These are phyloP conservation scores for Pherbina coryleti DNA, from an alignment of 2,888 invertebrate species.

Conservation along the genomic window DNA sequence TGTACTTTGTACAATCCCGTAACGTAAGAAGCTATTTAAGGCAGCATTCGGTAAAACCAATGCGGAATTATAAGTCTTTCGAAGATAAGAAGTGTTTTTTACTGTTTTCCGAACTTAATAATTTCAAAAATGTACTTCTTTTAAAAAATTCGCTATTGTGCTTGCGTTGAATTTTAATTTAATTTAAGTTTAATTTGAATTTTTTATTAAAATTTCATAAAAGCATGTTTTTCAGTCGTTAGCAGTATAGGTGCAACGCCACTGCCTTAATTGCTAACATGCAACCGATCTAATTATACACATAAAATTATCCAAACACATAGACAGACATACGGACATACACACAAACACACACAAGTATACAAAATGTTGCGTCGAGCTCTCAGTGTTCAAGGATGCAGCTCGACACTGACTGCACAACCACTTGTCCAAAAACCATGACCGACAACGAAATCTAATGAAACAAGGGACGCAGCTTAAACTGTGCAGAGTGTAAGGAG, in stretches of 20 bases:
- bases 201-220: too few relatives aligned
- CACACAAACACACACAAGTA: background rate
- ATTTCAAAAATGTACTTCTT: too few relatives aligned
- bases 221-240: background rate
- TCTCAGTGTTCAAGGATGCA: background rate
- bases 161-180: too few relatives aligned
- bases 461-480: conserved; percentile 10
- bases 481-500: background rate
- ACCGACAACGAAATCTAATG: conserved; percentile 25
- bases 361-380: background rate
- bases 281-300: conserved; percentile 44
- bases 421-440: conserved; percentile 35
- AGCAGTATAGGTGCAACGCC: background rate
- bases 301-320: conserved; percentile 29
- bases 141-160: too few relatives aligned
- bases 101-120: too few relatives aligned
- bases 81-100: too few relatives aligned
- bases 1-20: too few relatives aligned
- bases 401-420: conserved; percentile 2
- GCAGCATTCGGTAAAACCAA: too few relatives aligned
- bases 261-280: conserved; percentile 35
- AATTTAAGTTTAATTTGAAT: too few relatives aligned
- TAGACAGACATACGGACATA: background rate
- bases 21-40: too few relatives aligned
- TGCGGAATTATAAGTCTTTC: too few relatives aligned